phyloP scores from a whole-genome alignment of 2,888 invertebrate genomes.

The Leucoptera coffeella region DNA sequence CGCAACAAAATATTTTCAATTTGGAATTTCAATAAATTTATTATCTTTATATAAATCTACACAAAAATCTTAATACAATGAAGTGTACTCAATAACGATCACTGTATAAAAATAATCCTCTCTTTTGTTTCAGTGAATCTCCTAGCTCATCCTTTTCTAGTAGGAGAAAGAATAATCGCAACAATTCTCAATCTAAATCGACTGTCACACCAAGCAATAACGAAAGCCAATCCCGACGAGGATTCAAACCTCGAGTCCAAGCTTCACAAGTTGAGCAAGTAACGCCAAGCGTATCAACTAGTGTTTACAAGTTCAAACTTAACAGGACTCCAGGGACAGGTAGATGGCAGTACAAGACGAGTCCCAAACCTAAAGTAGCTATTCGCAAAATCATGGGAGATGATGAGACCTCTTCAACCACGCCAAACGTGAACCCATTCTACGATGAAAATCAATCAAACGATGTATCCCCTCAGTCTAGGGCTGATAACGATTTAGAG shows the following conservation, averaged over 20 bases:
- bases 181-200: conserved; percentile 36
- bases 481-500: conserved; percentile 63
- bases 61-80: too few relatives aligned
- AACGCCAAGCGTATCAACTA: conserved; percentile 45
- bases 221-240: conserved; percentile 46
- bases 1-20: too few relatives aligned
- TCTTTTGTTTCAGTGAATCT: conserved; percentile 53
- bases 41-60: too few relatives aligned
- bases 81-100: too few relatives aligned
- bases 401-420: conserved; percentile 42
- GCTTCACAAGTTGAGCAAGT: conserved; percentile 49
- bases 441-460: conserved; percentile 39
- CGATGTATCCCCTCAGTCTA: conserved; percentile 49
- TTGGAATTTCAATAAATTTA: too few relatives aligned
- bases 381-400: conserved; percentile 65
- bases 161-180: conserved; percentile 44
- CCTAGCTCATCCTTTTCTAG: conserved; percentile 37
- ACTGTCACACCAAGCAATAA: conserved; percentile 33
- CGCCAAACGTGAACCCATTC: conserved; percentile 33
- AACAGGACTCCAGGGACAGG: conserved; percentile 78
- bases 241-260: conserved; percentile 65
- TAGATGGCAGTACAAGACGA: conserved; percentile 87
- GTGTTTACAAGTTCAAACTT: conserved; percentile 74
- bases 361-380: conserved; percentile 78
- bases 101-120: too few relatives aligned